Conservation (phyloP, 2,113 vertebrate species). For the Oncorhynchus keta region DNA sequence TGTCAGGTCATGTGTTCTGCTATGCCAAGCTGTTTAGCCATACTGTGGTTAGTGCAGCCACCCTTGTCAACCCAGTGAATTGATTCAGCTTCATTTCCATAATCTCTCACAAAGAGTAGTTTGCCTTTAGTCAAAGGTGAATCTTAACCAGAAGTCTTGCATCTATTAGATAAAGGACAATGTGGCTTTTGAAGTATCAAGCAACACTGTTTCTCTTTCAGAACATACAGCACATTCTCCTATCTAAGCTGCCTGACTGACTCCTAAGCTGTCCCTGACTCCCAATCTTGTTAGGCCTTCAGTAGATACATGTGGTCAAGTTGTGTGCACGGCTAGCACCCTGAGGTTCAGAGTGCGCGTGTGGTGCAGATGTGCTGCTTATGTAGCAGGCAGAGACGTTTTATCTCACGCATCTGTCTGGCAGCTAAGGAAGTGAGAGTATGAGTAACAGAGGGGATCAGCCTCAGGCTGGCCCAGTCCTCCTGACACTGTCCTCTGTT, state of each 20-base stretch:
- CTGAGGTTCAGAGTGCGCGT: not conserved
- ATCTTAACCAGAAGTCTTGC: not conserved
- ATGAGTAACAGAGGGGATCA: conserved; percentile 23
- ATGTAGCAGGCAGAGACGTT: conserved; percentile 6
- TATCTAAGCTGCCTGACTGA: not conserved
- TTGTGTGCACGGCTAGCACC: not conserved
- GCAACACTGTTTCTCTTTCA: no score
- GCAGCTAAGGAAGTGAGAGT: conserved; percentile 34
- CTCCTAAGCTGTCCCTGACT: not conserved
- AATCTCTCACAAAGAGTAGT: conserved; percentile 16
- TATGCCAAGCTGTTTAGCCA: not conserved
- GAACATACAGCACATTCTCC: no score
- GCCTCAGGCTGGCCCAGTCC: not conserved
- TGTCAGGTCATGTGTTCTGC: conserved; percentile 58
- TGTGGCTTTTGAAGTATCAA: no score
- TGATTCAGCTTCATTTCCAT: conserved; percentile 46
- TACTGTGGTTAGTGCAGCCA: conserved; percentile 20
- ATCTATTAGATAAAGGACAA: no score
- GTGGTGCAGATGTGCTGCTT: conserved; percentile 18
- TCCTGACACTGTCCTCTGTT: conserved; percentile 9
- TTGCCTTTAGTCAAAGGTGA: not conserved
- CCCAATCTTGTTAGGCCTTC: not conserved
- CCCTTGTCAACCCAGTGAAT: conserved; percentile 27
- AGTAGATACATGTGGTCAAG: conserved; percentile 25
- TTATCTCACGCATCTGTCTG: conserved; percentile 44